These are phyloP conservation scores for Malacoraja senta DNA, from an alignment of 2,797 vertebrate genomes.

Conservation along the genomic window DNA sequence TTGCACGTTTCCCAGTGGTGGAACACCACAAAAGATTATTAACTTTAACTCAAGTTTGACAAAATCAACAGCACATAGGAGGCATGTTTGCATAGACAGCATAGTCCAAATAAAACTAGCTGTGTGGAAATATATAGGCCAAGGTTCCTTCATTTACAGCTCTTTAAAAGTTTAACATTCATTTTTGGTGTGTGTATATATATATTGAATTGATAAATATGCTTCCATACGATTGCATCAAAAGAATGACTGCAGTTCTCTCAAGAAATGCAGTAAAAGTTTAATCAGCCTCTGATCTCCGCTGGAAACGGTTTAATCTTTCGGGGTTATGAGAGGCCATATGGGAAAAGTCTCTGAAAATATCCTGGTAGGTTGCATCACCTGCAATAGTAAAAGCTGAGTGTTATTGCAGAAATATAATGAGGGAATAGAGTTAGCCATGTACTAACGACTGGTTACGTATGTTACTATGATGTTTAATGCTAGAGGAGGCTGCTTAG, in stretches of 20 bases:
- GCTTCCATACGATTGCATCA: constrained; percentile 21
- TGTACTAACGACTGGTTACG: background rate
- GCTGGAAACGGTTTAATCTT: constrained; percentile 88
- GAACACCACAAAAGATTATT: background rate
- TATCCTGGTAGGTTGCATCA: constrained; percentile 95
- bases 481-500: background rate
- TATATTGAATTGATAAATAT: background rate
- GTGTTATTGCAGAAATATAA: background rate
- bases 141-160: constrained; percentile 28
- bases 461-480: background rate
- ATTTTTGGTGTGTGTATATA: background rate
- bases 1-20: constrained; percentile 23
- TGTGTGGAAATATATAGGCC: background rate
- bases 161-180: background rate
- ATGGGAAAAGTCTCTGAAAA: constrained; percentile 95
- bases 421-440: background rate
- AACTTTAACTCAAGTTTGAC: background rate
- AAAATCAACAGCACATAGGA: background rate
- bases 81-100: background rate
- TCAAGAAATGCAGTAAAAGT: background rate
- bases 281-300: constrained; percentile 42
- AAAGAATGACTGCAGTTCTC: background rate
- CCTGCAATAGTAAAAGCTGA: constrained; percentile 59
- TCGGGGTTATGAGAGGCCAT: constrained; percentile 96
- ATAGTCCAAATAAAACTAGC: background rate